These are phyloP conservation scores for Sialia sialis DNA, from an alignment of 2,113 vertebrate genomes.

Conservation along the genomic window DNA sequence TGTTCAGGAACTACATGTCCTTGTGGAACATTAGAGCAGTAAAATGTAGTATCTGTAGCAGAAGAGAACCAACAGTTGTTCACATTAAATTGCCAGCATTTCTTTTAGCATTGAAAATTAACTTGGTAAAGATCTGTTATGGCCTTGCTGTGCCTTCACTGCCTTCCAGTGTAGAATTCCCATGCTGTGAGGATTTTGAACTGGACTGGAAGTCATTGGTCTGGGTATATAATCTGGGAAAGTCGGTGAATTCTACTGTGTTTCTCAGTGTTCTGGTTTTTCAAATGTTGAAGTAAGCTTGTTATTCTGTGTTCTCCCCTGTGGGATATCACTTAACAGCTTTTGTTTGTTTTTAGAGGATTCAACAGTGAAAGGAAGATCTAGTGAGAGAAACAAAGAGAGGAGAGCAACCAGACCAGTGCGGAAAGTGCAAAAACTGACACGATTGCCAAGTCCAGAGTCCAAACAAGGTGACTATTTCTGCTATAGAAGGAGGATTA, in stretches of 20 bases:
- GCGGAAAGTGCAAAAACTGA: conserved; percentile 84
- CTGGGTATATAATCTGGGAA: not conserved
- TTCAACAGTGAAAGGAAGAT: conserved; percentile 63
- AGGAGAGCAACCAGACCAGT: conserved; percentile 80
- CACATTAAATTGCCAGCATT: not conserved
- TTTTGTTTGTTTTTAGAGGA: conserved; percentile 66
- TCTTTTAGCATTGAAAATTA: not conserved
- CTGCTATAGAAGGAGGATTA: not conserved
- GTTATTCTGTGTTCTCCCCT: not conserved
- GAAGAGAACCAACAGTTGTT: not conserved
- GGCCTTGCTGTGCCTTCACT: not conserved
- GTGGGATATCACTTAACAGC: not conserved
- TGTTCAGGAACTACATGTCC: not conserved
- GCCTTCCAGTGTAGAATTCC: not conserved
- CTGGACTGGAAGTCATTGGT: not conserved
- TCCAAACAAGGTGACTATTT: conserved; percentile 80
- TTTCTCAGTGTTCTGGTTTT: not conserved
- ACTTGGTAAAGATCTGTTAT: not conserved
- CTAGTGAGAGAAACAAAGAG: conserved; percentile 75
- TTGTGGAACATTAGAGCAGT: not conserved
- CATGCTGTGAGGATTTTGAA: not conserved
- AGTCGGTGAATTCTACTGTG: not conserved
- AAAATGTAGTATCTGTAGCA: not conserved
- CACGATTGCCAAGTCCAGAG: conserved; percentile 72
- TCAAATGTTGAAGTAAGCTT: not conserved